These are phyloP conservation scores for Cheilosia vernalis DNA, from an alignment of 2,888 invertebrate genomes.

Conservation along the genomic window DNA sequence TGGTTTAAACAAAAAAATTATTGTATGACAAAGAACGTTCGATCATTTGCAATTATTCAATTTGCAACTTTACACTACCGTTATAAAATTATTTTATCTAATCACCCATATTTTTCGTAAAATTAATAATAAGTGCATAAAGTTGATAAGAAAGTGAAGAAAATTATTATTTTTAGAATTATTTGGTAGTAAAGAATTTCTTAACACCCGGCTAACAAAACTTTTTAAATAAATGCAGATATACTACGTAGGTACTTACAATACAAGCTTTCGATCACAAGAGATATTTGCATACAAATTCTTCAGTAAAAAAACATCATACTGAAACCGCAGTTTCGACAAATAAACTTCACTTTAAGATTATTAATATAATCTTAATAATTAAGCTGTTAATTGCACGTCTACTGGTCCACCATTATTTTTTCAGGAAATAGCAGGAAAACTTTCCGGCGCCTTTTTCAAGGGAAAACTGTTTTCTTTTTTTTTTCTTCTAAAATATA, in stretches of 20 bases:
- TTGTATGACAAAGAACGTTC: no score
- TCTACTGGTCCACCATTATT: conserved; percentile 27
- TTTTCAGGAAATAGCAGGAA: conserved; percentile 25
- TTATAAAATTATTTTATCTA: no score
- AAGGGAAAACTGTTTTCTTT: conserved; percentile 36
- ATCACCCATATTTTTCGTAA: no score
- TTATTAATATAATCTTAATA: conserved; percentile 9
- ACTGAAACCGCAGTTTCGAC: not conserved
- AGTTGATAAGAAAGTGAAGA: no score
- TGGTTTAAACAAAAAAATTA: no score
- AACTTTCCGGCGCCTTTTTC: conserved; percentile 54
- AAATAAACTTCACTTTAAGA: conserved; percentile 1
- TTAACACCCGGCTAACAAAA: no score
- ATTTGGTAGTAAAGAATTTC: no score
- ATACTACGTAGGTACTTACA: not conserved
- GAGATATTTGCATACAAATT: conserved; percentile 4
- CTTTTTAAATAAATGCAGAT: no score
- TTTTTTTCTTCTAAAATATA: conserved; percentile 51
- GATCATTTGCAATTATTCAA: no score
- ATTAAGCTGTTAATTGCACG: conserved; percentile 5
- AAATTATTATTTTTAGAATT: no score
- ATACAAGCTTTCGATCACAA: not conserved
- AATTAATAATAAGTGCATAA: no score
- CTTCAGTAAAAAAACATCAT: conserved; percentile 12
- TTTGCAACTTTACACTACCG: no score